These are phyloP conservation scores for Megathymus violae DNA, from an alignment of 1,140 invertebrate genomes.

Conservation along the genomic window DNA sequence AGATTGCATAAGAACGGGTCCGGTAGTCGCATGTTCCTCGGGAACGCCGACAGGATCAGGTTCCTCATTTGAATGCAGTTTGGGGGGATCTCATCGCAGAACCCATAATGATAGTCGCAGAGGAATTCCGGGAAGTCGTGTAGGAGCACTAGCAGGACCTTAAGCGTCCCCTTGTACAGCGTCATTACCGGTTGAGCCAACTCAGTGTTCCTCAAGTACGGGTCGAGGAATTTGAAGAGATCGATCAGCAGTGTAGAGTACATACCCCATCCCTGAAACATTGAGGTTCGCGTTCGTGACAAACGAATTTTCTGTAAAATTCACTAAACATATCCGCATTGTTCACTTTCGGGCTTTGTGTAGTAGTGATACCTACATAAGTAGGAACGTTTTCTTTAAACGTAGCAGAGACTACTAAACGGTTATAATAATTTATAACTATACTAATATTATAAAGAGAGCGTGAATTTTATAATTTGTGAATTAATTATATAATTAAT, in stretches of 20 bases:
- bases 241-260: slow-evolving; percentile 97
- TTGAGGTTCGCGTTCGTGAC: no score
- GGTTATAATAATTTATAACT: no score
- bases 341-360: no score
- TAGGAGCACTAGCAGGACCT: slow-evolving; percentile 97
- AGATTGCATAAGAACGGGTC: slow-evolving; percentile 99
- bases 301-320: no score
- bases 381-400: no score
- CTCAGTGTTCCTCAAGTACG: slow-evolving; percentile 98
- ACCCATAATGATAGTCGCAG: slow-evolving; percentile 99
- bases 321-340: no score
- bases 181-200: slow-evolving; percentile 96
- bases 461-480: no score
- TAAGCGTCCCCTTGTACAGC: slow-evolving; percentile 97
- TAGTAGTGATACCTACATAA: no score
- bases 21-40: slow-evolving; percentile 97
- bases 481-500: no score
- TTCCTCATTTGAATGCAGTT: slow-evolving; percentile 99
- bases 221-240: slow-evolving; percentile 98
- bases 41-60: slow-evolving; percentile 98
- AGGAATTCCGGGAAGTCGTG: slow-evolving; percentile 99
- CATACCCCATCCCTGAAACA: slow-evolving; percentile 90
- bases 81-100: slow-evolving; percentile 99
- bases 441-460: no score
- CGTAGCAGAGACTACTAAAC: no score